Conservation (phyloP, 2,113 vertebrate species). For the Pyxicephalus adspersus region DNA sequence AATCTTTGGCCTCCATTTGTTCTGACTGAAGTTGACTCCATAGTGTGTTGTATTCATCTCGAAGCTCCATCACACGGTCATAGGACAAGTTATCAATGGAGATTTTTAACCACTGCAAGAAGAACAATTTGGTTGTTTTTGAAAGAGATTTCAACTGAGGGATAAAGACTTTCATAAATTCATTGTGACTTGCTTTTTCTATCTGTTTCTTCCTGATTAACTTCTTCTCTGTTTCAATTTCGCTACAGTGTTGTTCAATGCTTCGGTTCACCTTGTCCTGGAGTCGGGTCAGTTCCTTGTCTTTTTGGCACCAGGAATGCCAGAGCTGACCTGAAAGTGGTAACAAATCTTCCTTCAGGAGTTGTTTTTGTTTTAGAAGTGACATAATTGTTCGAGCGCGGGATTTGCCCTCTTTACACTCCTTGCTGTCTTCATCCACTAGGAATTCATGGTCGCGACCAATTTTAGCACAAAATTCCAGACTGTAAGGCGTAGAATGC, state of each 20-base stretch:
- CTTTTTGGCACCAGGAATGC: slow-evolving; percentile 66
- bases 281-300: slow-evolving; percentile 69
- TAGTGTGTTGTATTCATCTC: slow-evolving; percentile 57
- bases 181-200: slow-evolving; percentile 57
- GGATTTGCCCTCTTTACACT: slow-evolving; percentile 60
- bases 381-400: slow-evolving; percentile 53
- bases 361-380: slow-evolving; percentile 57
- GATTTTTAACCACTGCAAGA: slow-evolving; percentile 70
- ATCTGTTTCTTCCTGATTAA: slow-evolving; percentile 58
- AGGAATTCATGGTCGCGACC: slow-evolving; percentile 57
- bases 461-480: slow-evolving; percentile 56
- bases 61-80: slow-evolving; percentile 57
- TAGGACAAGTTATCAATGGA: slow-evolving; percentile 64
- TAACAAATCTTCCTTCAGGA: slow-evolving; percentile 62
- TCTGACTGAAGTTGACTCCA: slow-evolving; percentile 63
- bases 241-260: slow-evolving; percentile 64
- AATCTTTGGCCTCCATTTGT: slow-evolving; percentile 58
- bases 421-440: slow-evolving; percentile 63
- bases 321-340: slow-evolving; percentile 69
- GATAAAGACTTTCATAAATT: slow-evolving; percentile 61
- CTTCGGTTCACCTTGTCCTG: slow-evolving; percentile 64
- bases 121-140: slow-evolving; percentile 65
- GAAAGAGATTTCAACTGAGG: slow-evolving; percentile 57
- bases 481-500: slow-evolving; percentile 31
- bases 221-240: slow-evolving; percentile 65